These are phyloP conservation scores for Conops quadrifasciatus DNA, from an alignment of 2,888 invertebrate species.

Conservation along the genomic window DNA sequence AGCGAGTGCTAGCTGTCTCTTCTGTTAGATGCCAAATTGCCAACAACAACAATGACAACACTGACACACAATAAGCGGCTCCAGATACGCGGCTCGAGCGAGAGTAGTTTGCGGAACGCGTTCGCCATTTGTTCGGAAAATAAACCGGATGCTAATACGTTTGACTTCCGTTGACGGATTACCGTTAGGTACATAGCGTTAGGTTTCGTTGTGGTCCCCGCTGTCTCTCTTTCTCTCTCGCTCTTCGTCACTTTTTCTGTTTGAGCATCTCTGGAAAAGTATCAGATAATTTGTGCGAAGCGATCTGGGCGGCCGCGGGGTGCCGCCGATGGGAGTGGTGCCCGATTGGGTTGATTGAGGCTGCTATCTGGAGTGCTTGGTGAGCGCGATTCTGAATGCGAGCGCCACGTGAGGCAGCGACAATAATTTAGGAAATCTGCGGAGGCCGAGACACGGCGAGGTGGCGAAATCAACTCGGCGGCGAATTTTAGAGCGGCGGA, in stretches of 20 bases:
- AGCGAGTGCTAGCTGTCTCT: too few species aligned
- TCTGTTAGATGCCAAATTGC: too few species aligned
- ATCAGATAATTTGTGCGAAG: slow-evolving; percentile 56
- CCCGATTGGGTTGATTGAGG: too few species aligned
- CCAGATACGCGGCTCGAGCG: background rate
- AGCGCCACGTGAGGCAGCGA: slow-evolving; percentile 17
- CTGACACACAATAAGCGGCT: background rate
- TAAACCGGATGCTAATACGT: slow-evolving; percentile 63
- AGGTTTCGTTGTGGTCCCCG: too few species aligned
- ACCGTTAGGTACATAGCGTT: slow-evolving; percentile 41
- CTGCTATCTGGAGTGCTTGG: slow-evolving; percentile 18
- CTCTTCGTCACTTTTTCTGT: too few species aligned
- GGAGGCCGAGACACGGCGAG: slow-evolving; percentile 6
- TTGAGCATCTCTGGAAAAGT: too few species aligned
- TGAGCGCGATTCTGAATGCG: slow-evolving; percentile 36
- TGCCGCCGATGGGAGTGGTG: background rate
- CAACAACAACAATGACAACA: too few species aligned
- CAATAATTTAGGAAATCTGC: slow-evolving; percentile 36
- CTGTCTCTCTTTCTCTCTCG: background rate
- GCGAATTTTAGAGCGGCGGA: slow-evolving; percentile 47
- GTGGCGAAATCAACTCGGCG: slow-evolving; percentile 14
- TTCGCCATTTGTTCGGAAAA: slow-evolving; percentile 62
- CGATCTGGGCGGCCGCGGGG: slow-evolving; percentile 18
- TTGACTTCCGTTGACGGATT: slow-evolving; percentile 64
- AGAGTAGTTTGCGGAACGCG: slow-evolving; percentile 42